Evolutionary conservation across 2,888 invertebrate genomes (phyloP), one percentile per base, ranked within the genome.

Genomic region (Heterodera filipjevi): DNA sequence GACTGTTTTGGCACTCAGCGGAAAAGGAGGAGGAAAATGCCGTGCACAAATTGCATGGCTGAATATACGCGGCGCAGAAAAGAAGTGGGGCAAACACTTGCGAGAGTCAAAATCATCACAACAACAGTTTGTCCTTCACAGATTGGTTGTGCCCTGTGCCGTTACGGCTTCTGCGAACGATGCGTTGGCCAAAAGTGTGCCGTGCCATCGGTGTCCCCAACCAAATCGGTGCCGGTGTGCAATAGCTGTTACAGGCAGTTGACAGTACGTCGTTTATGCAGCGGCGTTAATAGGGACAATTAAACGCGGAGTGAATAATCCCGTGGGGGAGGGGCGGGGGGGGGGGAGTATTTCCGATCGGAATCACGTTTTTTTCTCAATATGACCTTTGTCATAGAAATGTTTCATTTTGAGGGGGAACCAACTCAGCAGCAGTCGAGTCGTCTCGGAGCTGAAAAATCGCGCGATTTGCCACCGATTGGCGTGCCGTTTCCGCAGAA

Each of bases 141-240:
- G 79, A 68, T 70, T 59, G 87, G 86, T 12, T 87, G 88, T 73
- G 82, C 85, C 1, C 84, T 79, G 30, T 87, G 88, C 78, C 84
- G 84, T 14, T 82, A 82, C 22, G 86, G 88, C 0, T 88, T 88
- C 76, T 87, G 87, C 76, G 84, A 84, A 49, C 88, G 84, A 77
- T 87, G 87, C 75, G 71, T 87, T 1, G 49, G 49, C n/a, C 81
- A 86, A 70, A 84, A 84, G 44, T 80, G 82, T 10, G 71, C 86
- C 2, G 80, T 87, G 44, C 84, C 85, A 19, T 76, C 76, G 14
- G 77, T 86, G 3, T 84, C 84, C 0, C 68, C 81, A 30, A 27
- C n/a, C 59, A 82, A 85, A 64, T 86, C 88, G 12, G 82, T 88
- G 59, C 80, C 85, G 19, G 86, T 87, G 27, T 87, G 87, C 76